A percentile compares a stretch with the other conserved stretches of the same genome.
These are phyloP conservation scores for Agrotis puta DNA, from an alignment of 2,888 invertebrate species.

Conservation along the genomic window DNA sequence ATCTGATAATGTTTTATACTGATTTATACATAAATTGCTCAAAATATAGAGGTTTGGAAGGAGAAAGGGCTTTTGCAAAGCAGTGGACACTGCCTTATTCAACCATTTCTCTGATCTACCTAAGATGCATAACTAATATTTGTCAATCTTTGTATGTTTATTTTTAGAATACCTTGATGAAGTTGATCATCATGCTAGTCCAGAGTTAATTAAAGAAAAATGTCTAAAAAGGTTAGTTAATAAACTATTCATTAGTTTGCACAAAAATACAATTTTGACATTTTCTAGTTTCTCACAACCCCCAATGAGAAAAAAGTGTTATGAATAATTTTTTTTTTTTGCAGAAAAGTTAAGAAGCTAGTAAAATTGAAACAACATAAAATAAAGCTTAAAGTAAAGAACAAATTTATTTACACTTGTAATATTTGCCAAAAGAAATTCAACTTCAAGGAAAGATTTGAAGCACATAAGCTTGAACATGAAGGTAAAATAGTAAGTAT, in stretches of 20 bases:
- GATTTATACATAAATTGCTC: not conserved
- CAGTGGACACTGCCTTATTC: no score
- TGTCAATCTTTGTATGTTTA: not conserved
- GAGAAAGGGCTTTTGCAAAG: no score
- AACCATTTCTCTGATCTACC: no score
- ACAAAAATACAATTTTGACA: no score
- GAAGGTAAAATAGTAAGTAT: conserved; percentile 81
- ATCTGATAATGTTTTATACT: no score
- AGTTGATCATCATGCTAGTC: conserved; percentile 17
- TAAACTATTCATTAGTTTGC: not conserved
- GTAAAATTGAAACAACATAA: conserved; percentile 59
- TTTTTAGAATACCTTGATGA: conserved; percentile 41
- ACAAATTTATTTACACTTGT: conserved; percentile 77
- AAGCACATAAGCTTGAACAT: conserved; percentile 83
- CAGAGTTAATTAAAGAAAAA: conserved; percentile 10
- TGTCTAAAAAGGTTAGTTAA: conserved; percentile 34
- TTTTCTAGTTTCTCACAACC: no score
- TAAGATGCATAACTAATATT: no score
- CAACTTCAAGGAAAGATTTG: conserved; percentile 77
- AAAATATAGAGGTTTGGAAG: no score
- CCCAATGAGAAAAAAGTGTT: no score
- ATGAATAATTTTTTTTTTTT: conserved; percentile 30
- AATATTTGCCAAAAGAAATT: conserved; percentile 82
- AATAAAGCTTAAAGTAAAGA: conserved; percentile 67
- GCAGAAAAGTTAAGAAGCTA: conserved; percentile 63